phyloP scores from a whole-genome alignment of 2,113 vertebrate species.

The Gnathonemus longibarbis region DNA sequence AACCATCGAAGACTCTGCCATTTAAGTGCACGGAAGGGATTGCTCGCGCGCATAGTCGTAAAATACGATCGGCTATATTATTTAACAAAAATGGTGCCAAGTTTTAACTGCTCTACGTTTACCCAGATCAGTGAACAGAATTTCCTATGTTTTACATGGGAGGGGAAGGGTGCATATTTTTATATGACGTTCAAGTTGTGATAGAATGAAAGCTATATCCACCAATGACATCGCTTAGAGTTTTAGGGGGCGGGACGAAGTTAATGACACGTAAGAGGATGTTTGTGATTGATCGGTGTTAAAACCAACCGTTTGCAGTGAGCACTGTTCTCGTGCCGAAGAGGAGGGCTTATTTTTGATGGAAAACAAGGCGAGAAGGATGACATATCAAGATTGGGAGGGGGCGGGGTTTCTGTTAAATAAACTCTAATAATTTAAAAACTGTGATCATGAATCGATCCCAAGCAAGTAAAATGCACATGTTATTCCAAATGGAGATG shows the following conservation, averaged over 20 bases:
- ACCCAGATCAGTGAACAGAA: constrained; percentile 31
- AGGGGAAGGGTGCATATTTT: constrained; percentile 28
- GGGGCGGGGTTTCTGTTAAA: constrained; percentile 17
- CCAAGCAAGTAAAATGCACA: neutral
- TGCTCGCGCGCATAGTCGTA: neutral
- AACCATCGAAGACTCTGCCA: neutral
- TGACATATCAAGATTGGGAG: constrained; percentile 35
- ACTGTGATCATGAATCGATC: neutral
- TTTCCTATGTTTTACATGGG: constrained; percentile 51
- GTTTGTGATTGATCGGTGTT: constrained; percentile 38
- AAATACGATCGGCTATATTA: neutral
- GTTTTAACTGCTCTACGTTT: constrained; percentile 47
- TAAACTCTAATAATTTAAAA: neutral
- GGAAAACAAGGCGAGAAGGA: constrained; percentile 59
- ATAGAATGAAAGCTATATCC: neutral
- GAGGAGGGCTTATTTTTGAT: constrained; percentile 44
- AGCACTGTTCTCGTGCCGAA: neutral
- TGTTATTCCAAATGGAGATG: neutral
- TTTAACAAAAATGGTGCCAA: neutral
- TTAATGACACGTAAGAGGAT: neutral
- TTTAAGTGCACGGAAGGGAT: no score
- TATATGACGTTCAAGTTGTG: constrained; percentile 24
- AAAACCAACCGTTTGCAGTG: constrained; percentile 36
- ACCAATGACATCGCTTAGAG: constrained; percentile 38
- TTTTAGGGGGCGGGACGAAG: neutral